These are phyloP conservation scores for Andrena bicolor DNA, from an alignment of 2,888 invertebrate genomes.

Conservation along the genomic window DNA sequence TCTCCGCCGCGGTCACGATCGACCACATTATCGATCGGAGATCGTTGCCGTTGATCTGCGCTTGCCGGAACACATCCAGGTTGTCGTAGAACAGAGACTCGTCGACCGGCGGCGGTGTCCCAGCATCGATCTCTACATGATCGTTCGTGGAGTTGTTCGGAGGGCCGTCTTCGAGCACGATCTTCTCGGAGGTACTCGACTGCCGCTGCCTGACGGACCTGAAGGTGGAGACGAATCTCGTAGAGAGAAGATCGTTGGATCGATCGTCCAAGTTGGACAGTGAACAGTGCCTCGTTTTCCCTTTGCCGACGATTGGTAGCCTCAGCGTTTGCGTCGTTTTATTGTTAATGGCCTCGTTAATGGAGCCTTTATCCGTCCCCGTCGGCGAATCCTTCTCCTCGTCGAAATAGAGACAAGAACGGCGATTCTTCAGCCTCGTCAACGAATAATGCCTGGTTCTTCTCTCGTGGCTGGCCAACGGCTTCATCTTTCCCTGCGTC, in stretches of 20 bases:
- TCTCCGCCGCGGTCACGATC: conserved; percentile 76
- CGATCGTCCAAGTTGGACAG: conserved; percentile 76
- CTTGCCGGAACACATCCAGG: conserved; percentile 75
- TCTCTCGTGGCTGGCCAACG: conserved; percentile 24
- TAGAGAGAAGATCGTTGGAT: conserved; percentile 69
- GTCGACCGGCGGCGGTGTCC: conserved; percentile 81
- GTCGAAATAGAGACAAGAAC: conserved; percentile 16
- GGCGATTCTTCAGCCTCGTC: conserved; percentile 37
- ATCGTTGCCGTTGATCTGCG: conserved; percentile 73
- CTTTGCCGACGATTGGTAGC: conserved; percentile 20
- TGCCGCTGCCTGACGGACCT: conserved; percentile 72
- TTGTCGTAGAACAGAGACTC: conserved; percentile 83
- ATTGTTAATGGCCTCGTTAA: background rate
- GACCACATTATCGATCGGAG: conserved; percentile 80
- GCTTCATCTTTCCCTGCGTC: conserved; percentile 30
- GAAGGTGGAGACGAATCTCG: conserved; percentile 75
- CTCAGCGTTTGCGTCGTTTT: conserved; percentile 34
- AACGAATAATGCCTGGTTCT: conserved; percentile 76
- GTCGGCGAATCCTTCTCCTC: conserved; percentile 13
- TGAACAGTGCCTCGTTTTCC: conserved; percentile 75
- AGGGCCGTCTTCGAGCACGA: conserved; percentile 43
- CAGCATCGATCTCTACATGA: conserved; percentile 81
- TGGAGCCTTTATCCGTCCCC: background rate
- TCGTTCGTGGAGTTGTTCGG: conserved; percentile 39
- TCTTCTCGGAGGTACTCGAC: conserved; percentile 66